Conservation (phyloP, 2,888 invertebrate species). For the Lasioglossum lativentre region DNA sequence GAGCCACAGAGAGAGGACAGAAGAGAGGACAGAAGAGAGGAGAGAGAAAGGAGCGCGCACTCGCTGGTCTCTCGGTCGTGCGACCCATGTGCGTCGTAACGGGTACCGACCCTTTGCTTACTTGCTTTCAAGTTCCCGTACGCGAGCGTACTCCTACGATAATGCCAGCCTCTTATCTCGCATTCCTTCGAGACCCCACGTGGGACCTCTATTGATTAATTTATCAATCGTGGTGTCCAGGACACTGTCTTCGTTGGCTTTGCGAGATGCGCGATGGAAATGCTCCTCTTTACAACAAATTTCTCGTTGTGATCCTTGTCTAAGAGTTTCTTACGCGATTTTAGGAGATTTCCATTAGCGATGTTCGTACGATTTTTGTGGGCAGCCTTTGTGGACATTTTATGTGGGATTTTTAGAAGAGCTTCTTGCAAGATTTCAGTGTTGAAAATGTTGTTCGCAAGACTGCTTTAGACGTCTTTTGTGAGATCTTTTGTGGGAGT, state of each 20-base stretch:
- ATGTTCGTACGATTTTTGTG: not conserved
- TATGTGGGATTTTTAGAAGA: not conserved
- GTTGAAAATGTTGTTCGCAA: not conserved
- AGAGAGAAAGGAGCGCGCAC: conserved; percentile 8
- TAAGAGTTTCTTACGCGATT: not conserved
- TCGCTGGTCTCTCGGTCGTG: conserved; percentile 28
- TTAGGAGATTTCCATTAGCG: not conserved
- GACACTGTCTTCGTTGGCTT: not conserved
- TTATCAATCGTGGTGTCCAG: not conserved
- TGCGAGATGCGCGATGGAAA: not conserved
- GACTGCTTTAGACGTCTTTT: no score
- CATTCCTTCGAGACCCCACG: not conserved
- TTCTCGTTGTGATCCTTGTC: no score
- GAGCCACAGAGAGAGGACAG: conserved; percentile 15
- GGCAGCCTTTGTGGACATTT: not conserved
- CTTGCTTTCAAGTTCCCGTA: conserved; percentile 13
- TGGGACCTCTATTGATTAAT: not conserved
- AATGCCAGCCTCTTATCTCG: conserved; percentile 21
- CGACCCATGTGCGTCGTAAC: conserved; percentile 63
- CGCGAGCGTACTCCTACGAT: conserved; percentile 22
- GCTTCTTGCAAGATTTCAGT: not conserved
- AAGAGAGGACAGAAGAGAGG: conserved; percentile 1
- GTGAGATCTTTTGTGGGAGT: not conserved
- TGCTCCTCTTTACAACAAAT: not conserved
- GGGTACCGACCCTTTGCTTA: conserved; percentile 41